phyloP scores from a whole-genome alignment of 1,140 invertebrate species.

The Cataglyphis hispanica region DNA sequence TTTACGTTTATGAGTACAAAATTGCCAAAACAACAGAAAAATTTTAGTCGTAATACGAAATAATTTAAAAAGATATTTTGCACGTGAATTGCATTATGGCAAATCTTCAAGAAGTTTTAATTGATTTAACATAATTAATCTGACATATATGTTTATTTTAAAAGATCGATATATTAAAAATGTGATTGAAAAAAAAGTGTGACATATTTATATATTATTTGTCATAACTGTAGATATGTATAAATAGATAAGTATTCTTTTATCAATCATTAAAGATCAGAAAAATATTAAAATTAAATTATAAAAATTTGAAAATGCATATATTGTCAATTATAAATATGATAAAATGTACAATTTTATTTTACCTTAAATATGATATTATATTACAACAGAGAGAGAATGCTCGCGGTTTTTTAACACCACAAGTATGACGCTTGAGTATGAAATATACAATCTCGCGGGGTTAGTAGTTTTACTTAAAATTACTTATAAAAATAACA shows the following conservation, averaged over 20 bases:
- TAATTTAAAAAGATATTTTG: background rate
- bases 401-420: conserved; percentile 22
- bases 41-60: background rate
- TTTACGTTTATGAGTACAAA: background rate
- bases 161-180: background rate
- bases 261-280: background rate
- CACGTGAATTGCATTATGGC: background rate
- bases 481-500: conserved; percentile 18
- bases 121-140: background rate
- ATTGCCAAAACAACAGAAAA: conserved; percentile 6
- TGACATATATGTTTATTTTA: background rate
- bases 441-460: conserved; percentile 66
- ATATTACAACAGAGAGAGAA: conserved; percentile 71
- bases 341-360: conserved; percentile 75
- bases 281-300: background rate
- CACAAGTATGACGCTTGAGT: conserved; percentile 39
- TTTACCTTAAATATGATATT: conserved; percentile 71
- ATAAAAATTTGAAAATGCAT: conserved; percentile 22
- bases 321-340: conserved; percentile 43
- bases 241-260: background rate
- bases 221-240: background rate
- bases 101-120: background rate
- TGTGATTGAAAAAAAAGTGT: background rate
- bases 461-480: conserved; percentile 52
- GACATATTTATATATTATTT: background rate